Base-by-base conservation (phyloP, 64 coral and sea anemone genomes). In the Stichodactyla helianthus region DNA sequence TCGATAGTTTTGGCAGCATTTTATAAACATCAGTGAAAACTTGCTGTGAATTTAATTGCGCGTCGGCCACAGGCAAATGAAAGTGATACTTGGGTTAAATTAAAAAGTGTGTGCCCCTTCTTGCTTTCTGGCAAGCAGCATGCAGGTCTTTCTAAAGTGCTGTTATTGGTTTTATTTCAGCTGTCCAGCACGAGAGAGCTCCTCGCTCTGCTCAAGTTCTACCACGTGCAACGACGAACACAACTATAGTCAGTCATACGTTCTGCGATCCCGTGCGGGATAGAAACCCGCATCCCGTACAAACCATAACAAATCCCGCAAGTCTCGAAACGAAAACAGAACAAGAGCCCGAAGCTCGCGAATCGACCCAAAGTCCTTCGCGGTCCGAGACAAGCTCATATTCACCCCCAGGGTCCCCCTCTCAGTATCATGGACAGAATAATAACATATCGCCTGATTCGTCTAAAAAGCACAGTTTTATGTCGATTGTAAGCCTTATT, bases 141-240 rank as follows among this genome's bases (percentile, higher is more conserved):
- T 58, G 55, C 8, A 15, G 55, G 55, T 58, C 14, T 58, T 58
- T 58, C 55, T 58, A 58, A 9, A 44, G 8, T n/a, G 19, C 26
- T 28, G 68, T 35, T 74, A 26, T 28, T 31, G 25, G 25, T 74
- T 74, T 74, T 31, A 13, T 86, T 90, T 9, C 78, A 99, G 97
- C 97, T 51, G 97, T 99, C 6, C 97, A 99, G 86, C 97, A 99
- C 62, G 97, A 99, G 59, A 86, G 97, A 2, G 97, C 97, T 0
- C 97, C 97, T 53, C 89, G 97, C 10, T 99, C 97, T 28, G 93
- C 93, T 5, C 97, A 92, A 54, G 86, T 89, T n/a, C 85, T 92
- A 26, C 85, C 90, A 7, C 55, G 85, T 51, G 78, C 79, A 15
- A 85, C 90, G 5, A 60, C 83, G 6, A 58, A 15, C 17, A 84